Conservation (phyloP, 2,797 vertebrate genomes). For the Falco naumanni region DNA sequence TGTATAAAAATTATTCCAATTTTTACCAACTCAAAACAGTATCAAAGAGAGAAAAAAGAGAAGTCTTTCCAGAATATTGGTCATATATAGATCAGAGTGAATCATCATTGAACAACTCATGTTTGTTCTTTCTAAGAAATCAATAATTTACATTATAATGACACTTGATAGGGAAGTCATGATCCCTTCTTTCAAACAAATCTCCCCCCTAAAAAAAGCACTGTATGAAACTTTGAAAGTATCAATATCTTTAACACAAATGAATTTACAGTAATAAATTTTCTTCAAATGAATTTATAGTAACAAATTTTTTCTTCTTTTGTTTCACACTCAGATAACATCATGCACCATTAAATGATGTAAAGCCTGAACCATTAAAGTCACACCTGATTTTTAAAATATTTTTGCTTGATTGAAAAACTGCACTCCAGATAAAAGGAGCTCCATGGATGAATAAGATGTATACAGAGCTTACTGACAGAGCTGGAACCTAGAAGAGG, state of each 20-base stretch:
- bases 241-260: neutral
- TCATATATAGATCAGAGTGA: conserved; percentile 26
- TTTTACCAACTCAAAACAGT: conserved; percentile 56
- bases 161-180: neutral
- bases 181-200: conserved; percentile 1
- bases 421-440: neutral
- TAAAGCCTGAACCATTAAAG: neutral
- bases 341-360: neutral
- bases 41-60: neutral
- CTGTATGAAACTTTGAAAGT: neutral
- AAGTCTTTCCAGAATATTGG: conserved; percentile 11
- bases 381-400: neutral
- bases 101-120: conserved; percentile 37
- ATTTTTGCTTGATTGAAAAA: neutral
- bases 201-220: neutral
- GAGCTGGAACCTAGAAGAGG: neutral
- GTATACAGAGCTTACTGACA: neutral
- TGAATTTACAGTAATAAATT: neutral
- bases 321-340: neutral
- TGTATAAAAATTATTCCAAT: conserved; percentile 37
- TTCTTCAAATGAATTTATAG: too few species aligned
- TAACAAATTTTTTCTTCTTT: neutral
- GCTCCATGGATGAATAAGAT: neutral
- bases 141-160: neutral
- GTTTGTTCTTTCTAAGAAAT: conserved; percentile 58